phyloP scores from a whole-genome alignment of 2,797 vertebrate genomes.

The Bothrops alternatus region DNA sequence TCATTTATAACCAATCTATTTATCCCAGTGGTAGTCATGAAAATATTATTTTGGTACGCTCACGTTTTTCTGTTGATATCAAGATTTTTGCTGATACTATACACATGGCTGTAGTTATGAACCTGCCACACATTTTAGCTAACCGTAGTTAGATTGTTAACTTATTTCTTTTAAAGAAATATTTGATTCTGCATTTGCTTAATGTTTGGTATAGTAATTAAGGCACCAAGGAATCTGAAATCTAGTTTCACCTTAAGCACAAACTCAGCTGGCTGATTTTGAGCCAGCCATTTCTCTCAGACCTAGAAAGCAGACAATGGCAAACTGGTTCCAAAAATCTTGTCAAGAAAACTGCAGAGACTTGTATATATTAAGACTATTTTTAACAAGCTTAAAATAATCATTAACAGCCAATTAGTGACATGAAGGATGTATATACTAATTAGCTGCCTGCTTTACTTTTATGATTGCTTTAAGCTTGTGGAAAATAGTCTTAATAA shows the following conservation, averaged over 20 bases:
- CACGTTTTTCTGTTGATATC: neutral
- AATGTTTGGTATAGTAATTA: neutral
- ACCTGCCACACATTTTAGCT: neutral
- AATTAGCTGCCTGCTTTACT: neutral
- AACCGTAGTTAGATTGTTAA: neutral
- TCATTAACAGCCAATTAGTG: neutral
- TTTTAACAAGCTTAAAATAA: neutral
- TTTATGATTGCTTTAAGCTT: neutral
- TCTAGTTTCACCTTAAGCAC: neutral
- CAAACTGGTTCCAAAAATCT: neutral
- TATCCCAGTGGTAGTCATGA: conserved; percentile 19
- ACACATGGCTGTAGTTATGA: neutral
- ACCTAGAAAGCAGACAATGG: neutral
- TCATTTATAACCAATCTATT: conserved; percentile 4
- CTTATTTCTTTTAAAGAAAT: neutral
- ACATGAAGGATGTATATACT: neutral
- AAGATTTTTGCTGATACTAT: neutral
- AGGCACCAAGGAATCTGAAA: neutral
- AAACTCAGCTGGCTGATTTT: neutral
- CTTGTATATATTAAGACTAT: neutral
- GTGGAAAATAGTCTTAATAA: neutral
- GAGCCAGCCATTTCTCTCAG: neutral
- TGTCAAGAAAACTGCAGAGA: neutral
- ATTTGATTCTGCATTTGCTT: neutral
- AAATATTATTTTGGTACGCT: conserved; percentile 22